Conservation (phyloP, 2,797 vertebrate species). For the Eulemur albifrons region DNA sequence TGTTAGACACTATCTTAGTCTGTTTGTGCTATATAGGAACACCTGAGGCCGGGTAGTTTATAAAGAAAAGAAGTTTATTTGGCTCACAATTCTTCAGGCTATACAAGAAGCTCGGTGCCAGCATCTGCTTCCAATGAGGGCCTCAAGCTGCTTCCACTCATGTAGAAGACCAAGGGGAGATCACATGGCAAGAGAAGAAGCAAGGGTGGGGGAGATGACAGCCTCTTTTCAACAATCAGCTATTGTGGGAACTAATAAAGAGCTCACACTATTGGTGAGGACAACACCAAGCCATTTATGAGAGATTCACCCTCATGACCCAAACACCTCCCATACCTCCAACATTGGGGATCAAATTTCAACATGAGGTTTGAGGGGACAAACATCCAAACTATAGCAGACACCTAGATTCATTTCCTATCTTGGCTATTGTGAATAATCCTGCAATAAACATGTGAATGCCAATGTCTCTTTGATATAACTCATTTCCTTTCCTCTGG, state of each 20-base stretch:
- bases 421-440: background rate
- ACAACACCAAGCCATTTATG: background rate
- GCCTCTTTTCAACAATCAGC: background rate
- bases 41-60: background rate
- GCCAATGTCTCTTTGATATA: background rate
- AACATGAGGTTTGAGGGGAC: background rate
- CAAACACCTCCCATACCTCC: background rate
- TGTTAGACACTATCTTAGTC: background rate
- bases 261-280: background rate
- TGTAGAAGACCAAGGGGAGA: background rate
- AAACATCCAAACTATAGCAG: background rate
- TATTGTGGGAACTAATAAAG: background rate
- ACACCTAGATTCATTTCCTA: background rate
- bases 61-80: background rate
- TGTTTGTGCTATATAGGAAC: background rate
- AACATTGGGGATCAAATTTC: background rate
- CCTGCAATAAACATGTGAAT: background rate
- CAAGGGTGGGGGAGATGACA: background rate
- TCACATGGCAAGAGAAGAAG: background rate
- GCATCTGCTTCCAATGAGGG: background rate
- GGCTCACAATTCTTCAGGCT: background rate
- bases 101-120: background rate
- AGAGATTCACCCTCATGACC: background rate
- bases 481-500: background rate
- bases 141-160: background rate